Evolutionary conservation across 1,140 invertebrate genomes (phyloP).

Genomic region (Leptopilina boulardi): DNA sequence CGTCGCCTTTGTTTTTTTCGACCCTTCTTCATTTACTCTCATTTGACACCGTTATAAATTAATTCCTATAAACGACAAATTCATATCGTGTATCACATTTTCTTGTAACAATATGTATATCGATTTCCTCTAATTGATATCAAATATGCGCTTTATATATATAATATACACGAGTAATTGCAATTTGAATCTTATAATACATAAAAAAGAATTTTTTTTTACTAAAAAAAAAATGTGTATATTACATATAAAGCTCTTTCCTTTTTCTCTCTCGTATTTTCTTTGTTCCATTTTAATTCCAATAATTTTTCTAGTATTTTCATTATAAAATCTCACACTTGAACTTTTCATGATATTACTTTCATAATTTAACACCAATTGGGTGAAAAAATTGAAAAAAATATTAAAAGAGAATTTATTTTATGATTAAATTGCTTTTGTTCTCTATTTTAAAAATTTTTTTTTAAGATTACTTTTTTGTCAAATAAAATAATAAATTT

Average conservation of each 20-base stretch:
- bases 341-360: too few species aligned
- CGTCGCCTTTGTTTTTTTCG: conserved; percentile 10
- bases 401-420: too few species aligned
- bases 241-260: background rate
- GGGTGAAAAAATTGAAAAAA: too few species aligned
- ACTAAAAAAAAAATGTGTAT: background rate
- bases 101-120: background rate
- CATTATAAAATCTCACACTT: background rate
- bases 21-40: background rate
- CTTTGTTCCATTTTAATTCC: background rate
- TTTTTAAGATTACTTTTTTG: too few species aligned
- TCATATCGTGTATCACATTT: background rate
- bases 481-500: too few species aligned
- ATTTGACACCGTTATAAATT: background rate
- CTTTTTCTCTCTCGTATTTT: background rate
- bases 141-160: too few species aligned
- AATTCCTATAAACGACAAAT: conserved; percentile 7
- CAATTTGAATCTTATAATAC: background rate
- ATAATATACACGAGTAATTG: too few species aligned
- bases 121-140: background rate
- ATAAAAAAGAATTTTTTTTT: background rate
- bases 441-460: too few species aligned
- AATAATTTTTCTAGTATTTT: background rate
- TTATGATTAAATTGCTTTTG: too few species aligned
- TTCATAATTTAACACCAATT: too few species aligned